Evolutionary conservation across 2,888 invertebrate species (phyloP).

Genomic region (Isotomurus palustris): DNA sequence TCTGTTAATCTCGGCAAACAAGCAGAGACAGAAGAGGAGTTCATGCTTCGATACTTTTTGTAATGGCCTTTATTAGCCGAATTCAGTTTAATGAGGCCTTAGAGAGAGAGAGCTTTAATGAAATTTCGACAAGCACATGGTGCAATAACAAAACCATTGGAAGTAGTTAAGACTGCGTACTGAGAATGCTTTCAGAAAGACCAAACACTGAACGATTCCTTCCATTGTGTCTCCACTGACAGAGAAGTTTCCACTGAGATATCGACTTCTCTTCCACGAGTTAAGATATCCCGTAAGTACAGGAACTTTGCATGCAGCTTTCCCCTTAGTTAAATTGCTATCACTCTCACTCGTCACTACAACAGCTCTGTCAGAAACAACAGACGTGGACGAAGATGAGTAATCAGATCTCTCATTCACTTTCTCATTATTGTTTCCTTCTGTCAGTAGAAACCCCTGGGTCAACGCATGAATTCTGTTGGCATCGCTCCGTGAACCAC

Average conservation of each 20-base stretch:
- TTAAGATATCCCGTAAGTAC: conserved; percentile 41
- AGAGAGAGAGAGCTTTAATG: too few relatives aligned
- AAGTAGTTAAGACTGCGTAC: conserved; percentile 58
- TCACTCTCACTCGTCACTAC: conserved; percentile 4
- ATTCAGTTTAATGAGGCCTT: not conserved
- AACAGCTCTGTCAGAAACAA: conserved; percentile 5
- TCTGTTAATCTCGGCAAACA: too few relatives aligned
- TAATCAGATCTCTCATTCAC: conserved; percentile 47
- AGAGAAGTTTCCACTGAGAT: conserved; percentile 82
- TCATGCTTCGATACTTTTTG: not conserved
- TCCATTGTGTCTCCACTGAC: conserved; percentile 89
- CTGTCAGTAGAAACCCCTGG: too few relatives aligned
- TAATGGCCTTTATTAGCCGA: not conserved
- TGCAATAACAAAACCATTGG: not conserved
- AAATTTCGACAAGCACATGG: not conserved
- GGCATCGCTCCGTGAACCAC: too few relatives aligned
- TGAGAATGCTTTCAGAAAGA: conserved; percentile 88
- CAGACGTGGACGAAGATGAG: conserved; percentile 5
- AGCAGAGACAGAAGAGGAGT: too few relatives aligned
- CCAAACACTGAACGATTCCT: conserved; percentile 86
- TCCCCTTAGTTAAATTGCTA: conserved; percentile 8
- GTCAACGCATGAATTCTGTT: too few relatives aligned
- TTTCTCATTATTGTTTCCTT: not conserved
- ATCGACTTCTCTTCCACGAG: conserved; percentile 55
- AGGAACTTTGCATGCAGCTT: too few relatives aligned